Conservation (phyloP, 2,113 vertebrate genomes). For the Oceanodroma tethys region DNA sequence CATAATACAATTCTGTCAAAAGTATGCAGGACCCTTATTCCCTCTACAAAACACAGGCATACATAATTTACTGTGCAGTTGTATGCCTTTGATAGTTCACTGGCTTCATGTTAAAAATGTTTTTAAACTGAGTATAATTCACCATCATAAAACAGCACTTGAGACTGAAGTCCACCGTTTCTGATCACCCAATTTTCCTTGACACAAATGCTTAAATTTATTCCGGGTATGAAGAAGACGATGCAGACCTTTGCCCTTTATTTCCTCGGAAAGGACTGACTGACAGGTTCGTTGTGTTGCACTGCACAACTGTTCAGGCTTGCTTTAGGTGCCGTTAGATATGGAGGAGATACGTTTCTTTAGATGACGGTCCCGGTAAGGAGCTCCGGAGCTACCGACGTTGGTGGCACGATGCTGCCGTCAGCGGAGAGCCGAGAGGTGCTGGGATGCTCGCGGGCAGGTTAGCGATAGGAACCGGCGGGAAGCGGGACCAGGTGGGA, state of each 20-base stretch:
- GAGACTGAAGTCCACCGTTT: background rate
- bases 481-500: background rate
- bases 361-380: too few species aligned
- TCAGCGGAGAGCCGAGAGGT: fast-evolving
- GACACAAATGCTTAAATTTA: fast-evolving
- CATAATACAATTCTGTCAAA: background rate
- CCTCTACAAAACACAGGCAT: background rate
- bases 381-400: background rate
- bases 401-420: fast-evolving
- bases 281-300: background rate
- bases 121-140: background rate
- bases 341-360: fast-evolving
- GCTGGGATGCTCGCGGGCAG: background rate
- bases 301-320: background rate
- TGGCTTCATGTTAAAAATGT: background rate
- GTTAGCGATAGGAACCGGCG: fast-evolving
- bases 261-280: background rate
- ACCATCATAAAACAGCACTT: background rate
- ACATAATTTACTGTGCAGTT: background rate
- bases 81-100: background rate
- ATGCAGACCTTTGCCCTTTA: background rate
- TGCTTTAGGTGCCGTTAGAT: fast-evolving
- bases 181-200: background rate
- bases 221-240: fast-evolving
- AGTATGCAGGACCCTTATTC: background rate